Evolutionary conservation across 30 jellyfish, hydroid and myxozoan genomes (phyloP).

Genomic region (Phacellophora camtschatica): DNA sequence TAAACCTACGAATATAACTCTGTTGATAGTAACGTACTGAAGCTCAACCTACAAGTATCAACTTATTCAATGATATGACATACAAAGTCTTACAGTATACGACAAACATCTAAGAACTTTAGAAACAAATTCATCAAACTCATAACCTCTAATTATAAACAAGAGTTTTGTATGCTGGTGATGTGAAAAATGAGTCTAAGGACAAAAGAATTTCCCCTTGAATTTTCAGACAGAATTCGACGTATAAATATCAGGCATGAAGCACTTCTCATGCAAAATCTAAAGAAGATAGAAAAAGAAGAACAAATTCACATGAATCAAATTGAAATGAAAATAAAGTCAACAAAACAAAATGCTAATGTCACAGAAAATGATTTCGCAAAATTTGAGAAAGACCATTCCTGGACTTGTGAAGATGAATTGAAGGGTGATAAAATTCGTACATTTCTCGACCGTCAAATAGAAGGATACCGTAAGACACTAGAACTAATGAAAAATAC

Average conservation of each 20-base stretch:
- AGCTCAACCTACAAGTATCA: too few relatives aligned
- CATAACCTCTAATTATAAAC: too few relatives aligned
- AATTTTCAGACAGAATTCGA: slow-evolving; percentile 53
- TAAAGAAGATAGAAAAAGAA: slow-evolving; percentile 28
- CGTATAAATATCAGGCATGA: slow-evolving; percentile 59
- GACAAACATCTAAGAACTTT: too few relatives aligned
- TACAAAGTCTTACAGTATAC: too few relatives aligned
- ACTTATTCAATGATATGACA: too few relatives aligned
- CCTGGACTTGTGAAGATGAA: not conserved
- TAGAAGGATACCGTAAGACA: slow-evolving; percentile 49
- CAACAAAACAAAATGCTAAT: slow-evolving; percentile 10
- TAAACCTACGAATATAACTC: too few relatives aligned
- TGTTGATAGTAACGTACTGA: too few relatives aligned
- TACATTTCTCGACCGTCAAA: slow-evolving; percentile 52
- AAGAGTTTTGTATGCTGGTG: too few relatives aligned
- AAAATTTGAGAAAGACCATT: not conserved
- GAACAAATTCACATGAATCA: not conserved
- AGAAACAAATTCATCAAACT: too few relatives aligned
- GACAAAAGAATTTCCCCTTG: slow-evolving; percentile 12
- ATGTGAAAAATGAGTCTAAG: slow-evolving; percentile 5
- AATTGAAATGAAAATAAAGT: slow-evolving; percentile 14
- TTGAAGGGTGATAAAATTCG: not conserved
- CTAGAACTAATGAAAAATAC: not conserved
- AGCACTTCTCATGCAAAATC: slow-evolving; percentile 26
- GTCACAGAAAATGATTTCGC: not conserved